A percentile compares a stretch with the other conserved stretches of the same genome.
phyloP scores from a whole-genome alignment of 2,888 invertebrate species.

The Eupeodes latifasciatus region DNA sequence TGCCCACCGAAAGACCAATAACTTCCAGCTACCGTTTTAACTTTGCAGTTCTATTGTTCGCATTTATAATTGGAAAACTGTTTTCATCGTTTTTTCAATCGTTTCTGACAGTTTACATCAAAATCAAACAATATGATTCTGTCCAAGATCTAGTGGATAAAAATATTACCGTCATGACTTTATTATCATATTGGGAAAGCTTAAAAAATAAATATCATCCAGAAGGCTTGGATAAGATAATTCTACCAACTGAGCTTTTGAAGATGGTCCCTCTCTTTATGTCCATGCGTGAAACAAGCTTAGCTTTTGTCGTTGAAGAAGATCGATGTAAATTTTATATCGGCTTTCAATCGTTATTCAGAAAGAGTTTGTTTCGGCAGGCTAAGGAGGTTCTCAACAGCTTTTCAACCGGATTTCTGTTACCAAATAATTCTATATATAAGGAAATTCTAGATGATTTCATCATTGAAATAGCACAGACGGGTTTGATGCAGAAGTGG shows the following conservation, averaged over 20 bases:
- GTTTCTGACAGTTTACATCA: background rate
- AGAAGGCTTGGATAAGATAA: background rate
- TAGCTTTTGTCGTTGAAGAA: background rate
- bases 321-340: background rate
- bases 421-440: background rate
- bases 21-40: background rate
- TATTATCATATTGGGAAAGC: background rate
- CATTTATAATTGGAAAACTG: background rate
- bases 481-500: background rate
- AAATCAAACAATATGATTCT: background rate
- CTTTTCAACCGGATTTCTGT: background rate
- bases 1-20: background rate
- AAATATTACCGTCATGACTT: background rate
- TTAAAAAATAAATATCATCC: background rate
- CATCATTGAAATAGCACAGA: background rate
- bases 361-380: background rate
- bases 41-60: background rate
- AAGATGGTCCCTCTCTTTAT: background rate
- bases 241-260: background rate
- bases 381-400: background rate
- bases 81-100: background rate
- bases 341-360: background rate
- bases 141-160: background rate
- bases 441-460: background rate
- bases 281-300: background rate